Base-by-base conservation (phyloP, 2,113 vertebrate genomes). In the Eulemur rufifrons region DNA sequence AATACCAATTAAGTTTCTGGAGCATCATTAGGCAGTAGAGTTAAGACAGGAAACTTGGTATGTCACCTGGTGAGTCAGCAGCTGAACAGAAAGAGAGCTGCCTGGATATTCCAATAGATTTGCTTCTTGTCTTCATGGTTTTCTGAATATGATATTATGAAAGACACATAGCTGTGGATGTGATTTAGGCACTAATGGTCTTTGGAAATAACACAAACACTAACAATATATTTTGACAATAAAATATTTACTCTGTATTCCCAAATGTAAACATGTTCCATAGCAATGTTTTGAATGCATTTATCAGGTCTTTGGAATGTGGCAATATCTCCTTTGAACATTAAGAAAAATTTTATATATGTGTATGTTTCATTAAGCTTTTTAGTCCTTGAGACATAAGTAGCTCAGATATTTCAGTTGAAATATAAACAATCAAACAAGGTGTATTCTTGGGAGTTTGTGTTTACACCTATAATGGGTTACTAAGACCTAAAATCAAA, bases 1-100 rank as follows among this genome's bases (percentile, higher is more conserved):
- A 87, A 94, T 47, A 97, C 14, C 42, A 95, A 64, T 68, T 81
- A 92, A 92, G 66, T 82, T 76, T 95, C 59, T 37, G 25, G 80
- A 45, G 52, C 54, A 74, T 20, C 69, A 61, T 45, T 32, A 91
- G 69, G 52, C 52, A 83, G 52, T 29, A 20, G 27, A 85, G 47
- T 42, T 82, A 86, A 54, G 86, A 87, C 47, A 68, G 42, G 54
- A 83, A 71, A 90, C 25, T 2, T 69, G 91, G 9, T 25, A 29
- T 27, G 63, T 64, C 63, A 45, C 25, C 21, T 54, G 54, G 63
- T 6, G 50, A 73, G 56, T 32, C 74, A 85, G 74, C 23, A 52
- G 50, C 52, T 68, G 54, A 76, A 84, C 1, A 87, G 66, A 29
- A 52, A 82, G 59, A 91, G 1, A 89, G 68, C 21, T 42, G 14